Evolutionary conservation across 2,113 vertebrate genomes (phyloP), one percentile per base, ranked within the genome.

Genomic region (Stigmatopora nigra): DNA sequence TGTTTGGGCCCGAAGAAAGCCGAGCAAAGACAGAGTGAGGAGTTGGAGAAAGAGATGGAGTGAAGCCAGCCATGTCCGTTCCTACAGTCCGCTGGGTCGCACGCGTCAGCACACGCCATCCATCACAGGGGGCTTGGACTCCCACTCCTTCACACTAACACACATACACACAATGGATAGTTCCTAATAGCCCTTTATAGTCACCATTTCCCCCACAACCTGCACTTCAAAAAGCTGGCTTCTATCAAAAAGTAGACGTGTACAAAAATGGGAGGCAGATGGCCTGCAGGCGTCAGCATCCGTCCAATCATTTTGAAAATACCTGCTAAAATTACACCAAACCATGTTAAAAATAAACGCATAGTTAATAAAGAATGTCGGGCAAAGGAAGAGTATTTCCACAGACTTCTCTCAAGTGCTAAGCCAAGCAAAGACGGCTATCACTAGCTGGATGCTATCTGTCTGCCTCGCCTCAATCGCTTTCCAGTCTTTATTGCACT

Each of bases 11-110:
- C 63, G 25, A 79, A 84, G 83, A 77, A 87, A 81, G 82, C 71
- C 81, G 81, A 86, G 87, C 81, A 82, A 68, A 78, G 74, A 82
- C 63, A 61, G 73, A 82, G 78, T 61, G 78, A 77, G 72, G 62
- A 76, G 80, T 56, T 69, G 70, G 75, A 71, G 72, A 66, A 64
- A 73, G 78, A 77, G 77, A 76, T 73, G 71, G 78, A 70, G 68
- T 73, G 80, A 84, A 82, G 82, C 79, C 79, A 86, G 83, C 86
- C 82, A 85, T 86, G 84, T 85, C 86, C 86, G 82, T 84, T 87
- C 83, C 79, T 82, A 81, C 82, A 89, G 83, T 86, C 87, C 73
- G 82, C 71, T 82, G 83, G 79, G 81, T 79, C 83, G 83, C 80
- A 73, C 73, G 84, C 83, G 82, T 86, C 84, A 82, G 84, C 87